Evolutionary conservation across 1,140 invertebrate species (phyloP), one percentile per base, ranked within the genome.

Genomic region (Pinna nobilis): DNA sequence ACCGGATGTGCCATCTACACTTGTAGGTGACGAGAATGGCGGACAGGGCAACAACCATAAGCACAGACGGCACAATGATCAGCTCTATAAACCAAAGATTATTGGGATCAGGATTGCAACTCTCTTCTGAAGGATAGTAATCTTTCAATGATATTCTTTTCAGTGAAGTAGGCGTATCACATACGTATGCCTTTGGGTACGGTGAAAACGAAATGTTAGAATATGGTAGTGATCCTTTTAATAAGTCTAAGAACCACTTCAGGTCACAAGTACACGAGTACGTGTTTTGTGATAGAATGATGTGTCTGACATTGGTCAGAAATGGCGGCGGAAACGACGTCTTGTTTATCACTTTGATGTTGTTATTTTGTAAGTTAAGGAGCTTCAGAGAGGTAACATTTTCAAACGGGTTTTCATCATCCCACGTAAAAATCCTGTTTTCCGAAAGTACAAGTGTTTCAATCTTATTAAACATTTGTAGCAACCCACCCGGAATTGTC

Each of bases 231-330:
- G n/a, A 35, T 15, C 32, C 1, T 30, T 39, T 7, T 18, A 73
- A 32, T 64, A 63, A 73, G 0, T 49, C 23, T 49, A 35, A 33
- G 30, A 67, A 73, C 44, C 51, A 67, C 32, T 60, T 25, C 3
- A 59, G 49, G 1, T 59, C 18, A 73, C 71, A 73, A 2, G 64
- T 39, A 41, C 71, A 73, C 6, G 30, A 49, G 20, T 49, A 73
- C 7, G 71, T 63, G 44, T 73, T 73, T 18, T 28, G 28, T 23
- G 41, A 20, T 7, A 70, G 4, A 18, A 9, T 28, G 1, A 70
- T 18, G 1, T 61, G 6, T 18, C 51, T 18, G 20, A 70, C 7
- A n/a, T 37, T 1, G 11, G 9, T 1, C 3, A 57, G 57, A 28
- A 70, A 50, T 0, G 41, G 30, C 1, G 41, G 37, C 30, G 68